Percentiles rank a stretch among this genome's conserved stretches.
Evolutionary conservation across 2,113 vertebrate genomes (phyloP).

Genomic region (Tyto alba): DNA sequence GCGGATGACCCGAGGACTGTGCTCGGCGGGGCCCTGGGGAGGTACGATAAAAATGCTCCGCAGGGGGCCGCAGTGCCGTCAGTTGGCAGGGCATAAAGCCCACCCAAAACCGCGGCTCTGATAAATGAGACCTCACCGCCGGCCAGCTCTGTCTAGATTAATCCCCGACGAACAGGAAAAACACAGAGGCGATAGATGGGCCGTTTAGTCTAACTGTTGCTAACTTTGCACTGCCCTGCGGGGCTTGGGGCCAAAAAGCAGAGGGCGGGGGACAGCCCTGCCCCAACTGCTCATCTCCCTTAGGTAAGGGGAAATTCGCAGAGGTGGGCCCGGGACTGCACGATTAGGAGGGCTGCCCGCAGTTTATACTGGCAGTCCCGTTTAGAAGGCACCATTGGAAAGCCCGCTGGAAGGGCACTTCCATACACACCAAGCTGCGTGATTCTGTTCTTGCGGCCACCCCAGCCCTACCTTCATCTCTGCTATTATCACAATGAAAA

Average conservation of each 20-base stretch:
- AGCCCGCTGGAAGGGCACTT: accelerated
- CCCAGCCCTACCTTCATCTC: not conserved
- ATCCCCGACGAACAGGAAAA: accelerated
- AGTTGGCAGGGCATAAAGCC: not conserved
- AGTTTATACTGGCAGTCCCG: too few relatives aligned
- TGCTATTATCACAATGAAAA: not conserved
- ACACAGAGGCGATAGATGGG: not conserved
- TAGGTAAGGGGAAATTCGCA: not conserved
- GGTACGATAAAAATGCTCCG: accelerated
- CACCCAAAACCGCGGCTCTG: not conserved
- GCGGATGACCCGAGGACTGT: accelerated
- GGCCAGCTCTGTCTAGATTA: not conserved
- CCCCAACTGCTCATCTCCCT: not conserved
- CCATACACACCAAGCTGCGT: not conserved
- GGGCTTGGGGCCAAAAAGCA: not conserved
- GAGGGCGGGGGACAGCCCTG: not conserved
- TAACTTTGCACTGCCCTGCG: not conserved
- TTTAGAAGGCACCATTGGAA: not conserved
- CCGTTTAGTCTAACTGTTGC: not conserved
- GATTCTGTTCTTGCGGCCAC: not conserved
- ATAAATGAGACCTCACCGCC: not conserved
- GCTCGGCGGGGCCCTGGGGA: not conserved
- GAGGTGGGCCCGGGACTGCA: accelerated
- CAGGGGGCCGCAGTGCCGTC: not conserved
- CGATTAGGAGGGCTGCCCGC: not conserved